phyloP scores from a whole-genome alignment of 2,113 vertebrate genomes.

The Atlantisia rogersi region DNA sequence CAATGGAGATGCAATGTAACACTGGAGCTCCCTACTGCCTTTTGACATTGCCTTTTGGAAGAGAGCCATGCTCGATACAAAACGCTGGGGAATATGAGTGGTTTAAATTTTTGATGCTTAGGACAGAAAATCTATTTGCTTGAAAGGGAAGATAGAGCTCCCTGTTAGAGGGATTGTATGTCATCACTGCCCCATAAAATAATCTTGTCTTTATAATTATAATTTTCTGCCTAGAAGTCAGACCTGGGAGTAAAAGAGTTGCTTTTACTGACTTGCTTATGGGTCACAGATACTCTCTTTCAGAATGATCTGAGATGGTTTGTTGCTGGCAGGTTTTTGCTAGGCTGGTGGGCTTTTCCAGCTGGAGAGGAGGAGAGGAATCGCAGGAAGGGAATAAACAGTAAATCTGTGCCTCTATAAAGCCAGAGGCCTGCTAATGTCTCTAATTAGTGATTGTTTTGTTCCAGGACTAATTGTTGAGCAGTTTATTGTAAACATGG shows the following conservation, averaged over 20 bases:
- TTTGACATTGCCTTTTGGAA: neutral
- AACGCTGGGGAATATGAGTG: neutral
- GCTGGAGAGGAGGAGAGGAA: neutral
- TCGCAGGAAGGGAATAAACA: neutral
- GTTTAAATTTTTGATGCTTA: conserved; percentile 5
- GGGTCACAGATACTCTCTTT: neutral
- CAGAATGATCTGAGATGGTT: neutral
- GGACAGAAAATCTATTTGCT: conserved; percentile 25
- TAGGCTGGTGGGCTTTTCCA: neutral
- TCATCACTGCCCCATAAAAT: neutral
- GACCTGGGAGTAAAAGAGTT: neutral
- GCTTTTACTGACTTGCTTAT: neutral
- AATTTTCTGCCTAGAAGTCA: neutral
- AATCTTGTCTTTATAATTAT: neutral
- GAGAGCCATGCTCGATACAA: neutral
- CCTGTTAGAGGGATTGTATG: neutral
- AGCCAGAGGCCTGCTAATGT: conserved; percentile 5
- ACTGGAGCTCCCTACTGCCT: neutral
- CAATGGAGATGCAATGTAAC: neutral
- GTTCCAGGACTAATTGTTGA: conserved; percentile 54
- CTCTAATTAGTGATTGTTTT: conserved; percentile 38
- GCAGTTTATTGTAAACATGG: conserved; percentile 47
- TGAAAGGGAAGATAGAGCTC: conserved; percentile 5
- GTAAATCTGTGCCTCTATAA: neutral
- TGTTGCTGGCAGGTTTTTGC: neutral